A percentile compares a stretch with the other conserved stretches of the same genome.
Evolutionary conservation across 2,888 invertebrate species (phyloP).

Genomic region (Didymodactylos carnosus): DNA sequence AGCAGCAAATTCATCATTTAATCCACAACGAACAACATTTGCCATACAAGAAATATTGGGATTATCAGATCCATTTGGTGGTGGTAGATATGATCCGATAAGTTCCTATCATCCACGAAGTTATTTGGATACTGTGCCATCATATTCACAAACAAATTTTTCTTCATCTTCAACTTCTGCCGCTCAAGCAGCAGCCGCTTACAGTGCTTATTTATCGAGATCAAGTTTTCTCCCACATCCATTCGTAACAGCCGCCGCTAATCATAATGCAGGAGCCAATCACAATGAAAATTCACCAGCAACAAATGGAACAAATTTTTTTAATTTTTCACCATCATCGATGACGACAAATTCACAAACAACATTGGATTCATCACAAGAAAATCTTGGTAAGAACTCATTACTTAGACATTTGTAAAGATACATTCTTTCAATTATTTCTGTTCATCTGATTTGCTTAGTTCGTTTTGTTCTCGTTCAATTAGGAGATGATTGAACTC

Average conservation of each 20-base stretch:
- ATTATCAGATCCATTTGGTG: too few relatives aligned
- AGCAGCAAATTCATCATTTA: too few relatives aligned
- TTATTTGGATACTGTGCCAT: too few relatives aligned
- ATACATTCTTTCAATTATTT: too few relatives aligned
- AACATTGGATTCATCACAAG: neutral
- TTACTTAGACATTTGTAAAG: too few relatives aligned
- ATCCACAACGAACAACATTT: neutral
- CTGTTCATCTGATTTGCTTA: too few relatives aligned
- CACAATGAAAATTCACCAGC: neutral
- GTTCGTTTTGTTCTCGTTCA: too few relatives aligned
- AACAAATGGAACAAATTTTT: neutral
- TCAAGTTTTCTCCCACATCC: neutral
- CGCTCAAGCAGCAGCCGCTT: neutral
- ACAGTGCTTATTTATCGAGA: neutral
- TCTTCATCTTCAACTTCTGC: neutral
- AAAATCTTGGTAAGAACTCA: neutral
- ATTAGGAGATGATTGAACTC: too few relatives aligned
- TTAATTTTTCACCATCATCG: neutral
- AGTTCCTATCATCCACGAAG: too few relatives aligned
- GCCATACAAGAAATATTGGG: constrained; percentile 14
- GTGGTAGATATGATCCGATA: too few relatives aligned
- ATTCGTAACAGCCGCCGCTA: too few relatives aligned
- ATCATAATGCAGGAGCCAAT: neutral
- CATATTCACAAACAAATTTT: too few relatives aligned
- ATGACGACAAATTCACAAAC: neutral